Conservation (phyloP, 2,113 vertebrate species). For the Odocoileus hemionus region DNA sequence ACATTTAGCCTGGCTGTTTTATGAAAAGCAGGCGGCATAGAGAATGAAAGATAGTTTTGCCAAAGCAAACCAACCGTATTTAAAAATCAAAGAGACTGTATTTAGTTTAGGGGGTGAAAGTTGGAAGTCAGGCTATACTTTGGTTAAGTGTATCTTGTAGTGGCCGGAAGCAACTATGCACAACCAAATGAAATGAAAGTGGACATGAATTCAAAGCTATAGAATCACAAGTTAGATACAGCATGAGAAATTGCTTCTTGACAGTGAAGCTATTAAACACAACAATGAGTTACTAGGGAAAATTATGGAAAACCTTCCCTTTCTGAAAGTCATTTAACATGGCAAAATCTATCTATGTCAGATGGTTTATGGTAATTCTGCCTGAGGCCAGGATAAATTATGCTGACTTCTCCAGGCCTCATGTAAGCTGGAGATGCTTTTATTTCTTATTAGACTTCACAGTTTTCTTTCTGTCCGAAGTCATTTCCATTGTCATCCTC, state of each 20-base stretch:
- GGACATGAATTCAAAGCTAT: neutral
- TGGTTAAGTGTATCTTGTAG: neutral
- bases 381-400: conserved; percentile 47
- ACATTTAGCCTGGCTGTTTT: neutral
- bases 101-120: neutral
- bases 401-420: conserved; percentile 46
- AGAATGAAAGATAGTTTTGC: conserved; percentile 8
- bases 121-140: neutral
- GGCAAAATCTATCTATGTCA: conserved; percentile 37
- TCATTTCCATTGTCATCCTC: conserved; percentile 34
- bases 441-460: conserved; percentile 61
- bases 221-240: neutral
- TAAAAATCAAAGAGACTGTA: neutral
- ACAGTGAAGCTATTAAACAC: conserved; percentile 64
- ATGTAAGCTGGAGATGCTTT: conserved; percentile 2
- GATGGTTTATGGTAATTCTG: conserved; percentile 61
- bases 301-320: conserved; percentile 61
- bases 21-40: neutral
- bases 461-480: conserved; percentile 50
- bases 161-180: neutral
- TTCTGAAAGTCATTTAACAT: conserved; percentile 53
- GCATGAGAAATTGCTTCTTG: conserved; percentile 44
- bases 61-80: neutral
- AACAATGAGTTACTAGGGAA: conserved; percentile 53
- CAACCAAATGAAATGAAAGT: neutral